These are phyloP conservation scores for Amphiduros pacificus DNA, from an alignment of 2,888 invertebrate species.

Conservation along the genomic window DNA sequence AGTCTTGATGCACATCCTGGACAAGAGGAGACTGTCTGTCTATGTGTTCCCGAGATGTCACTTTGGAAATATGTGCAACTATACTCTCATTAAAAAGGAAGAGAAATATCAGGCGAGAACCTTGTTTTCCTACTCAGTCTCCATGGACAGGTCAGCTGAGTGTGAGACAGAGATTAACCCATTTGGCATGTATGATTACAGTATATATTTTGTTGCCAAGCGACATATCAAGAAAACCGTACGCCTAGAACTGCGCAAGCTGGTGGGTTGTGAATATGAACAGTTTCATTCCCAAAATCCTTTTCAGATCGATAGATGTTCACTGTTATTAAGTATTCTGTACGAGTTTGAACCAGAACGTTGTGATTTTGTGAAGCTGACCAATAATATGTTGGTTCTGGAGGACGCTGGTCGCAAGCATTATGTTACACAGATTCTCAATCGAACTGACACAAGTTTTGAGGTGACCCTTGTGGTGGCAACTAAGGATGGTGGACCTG, in stretches of 20 bases:
- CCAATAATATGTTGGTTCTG: not conserved
- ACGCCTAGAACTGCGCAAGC: not conserved
- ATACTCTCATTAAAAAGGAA: not conserved
- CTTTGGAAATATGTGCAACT: not conserved
- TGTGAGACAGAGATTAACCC: not conserved
- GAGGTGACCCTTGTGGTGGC: no score
- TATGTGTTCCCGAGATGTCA: not conserved
- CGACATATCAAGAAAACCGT: not conserved
- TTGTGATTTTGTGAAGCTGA: not conserved
- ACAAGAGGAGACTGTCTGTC: not conserved
- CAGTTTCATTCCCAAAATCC: not conserved
- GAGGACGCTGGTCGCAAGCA: not conserved
- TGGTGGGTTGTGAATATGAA: not conserved
- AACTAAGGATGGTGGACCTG: not conserved
- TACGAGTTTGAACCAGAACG: not conserved
- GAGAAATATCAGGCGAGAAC: not conserved
- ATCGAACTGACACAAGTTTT: no score
- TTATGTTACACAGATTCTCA: not conserved
- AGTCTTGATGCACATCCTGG: not conserved
- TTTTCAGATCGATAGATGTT: not conserved
- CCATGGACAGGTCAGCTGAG: not conserved
- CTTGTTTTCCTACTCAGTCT: not conserved
- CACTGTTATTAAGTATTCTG: not conserved
- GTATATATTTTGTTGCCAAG: not conserved
- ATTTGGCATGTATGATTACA: not conserved